These are phyloP conservation scores for Temnothorax ravouxi DNA, from an alignment of 2,888 invertebrate species.

Conservation along the genomic window DNA sequence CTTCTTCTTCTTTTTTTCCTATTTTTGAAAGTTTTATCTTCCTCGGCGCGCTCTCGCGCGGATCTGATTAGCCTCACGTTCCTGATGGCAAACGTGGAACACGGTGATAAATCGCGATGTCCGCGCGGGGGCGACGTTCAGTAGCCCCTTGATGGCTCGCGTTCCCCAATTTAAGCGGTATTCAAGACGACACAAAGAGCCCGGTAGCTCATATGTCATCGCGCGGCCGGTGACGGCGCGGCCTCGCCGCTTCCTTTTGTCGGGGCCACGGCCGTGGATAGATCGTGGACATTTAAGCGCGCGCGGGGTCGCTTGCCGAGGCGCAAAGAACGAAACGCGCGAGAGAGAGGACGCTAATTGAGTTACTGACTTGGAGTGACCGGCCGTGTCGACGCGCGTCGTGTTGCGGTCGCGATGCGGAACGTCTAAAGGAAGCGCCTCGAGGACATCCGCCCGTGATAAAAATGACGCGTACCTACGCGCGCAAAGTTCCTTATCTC, in stretches of 20 bases:
- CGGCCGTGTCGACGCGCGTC: conserved; percentile 58
- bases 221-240: conserved; percentile 72
- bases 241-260: conserved; percentile 57
- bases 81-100: neutral
- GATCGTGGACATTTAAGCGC: conserved; percentile 69
- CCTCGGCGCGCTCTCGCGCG: neutral
- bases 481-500: neutral
- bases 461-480: neutral
- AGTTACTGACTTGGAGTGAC: conserved; percentile 71
- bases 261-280: conserved; percentile 58
- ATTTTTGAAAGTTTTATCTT: neutral
- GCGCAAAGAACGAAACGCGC: conserved; percentile 57
- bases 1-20: neutral
- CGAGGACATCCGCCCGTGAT: conserved; percentile 1
- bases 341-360: conserved; percentile 74
- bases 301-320: conserved; percentile 49
- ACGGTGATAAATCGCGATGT: conserved; percentile 67
- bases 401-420: conserved; percentile 71
- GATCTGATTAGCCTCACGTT: conserved; percentile 37
- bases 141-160: conserved; percentile 76
- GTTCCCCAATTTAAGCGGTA: conserved; percentile 83
- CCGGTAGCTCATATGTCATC: conserved; percentile 84
- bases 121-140: conserved; percentile 68
- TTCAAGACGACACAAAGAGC: conserved; percentile 83
- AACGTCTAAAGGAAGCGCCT: conserved; percentile 14